Conservation (phyloP, 2,797 vertebrate genomes). For the Percopsis omiscomaycus region DNA sequence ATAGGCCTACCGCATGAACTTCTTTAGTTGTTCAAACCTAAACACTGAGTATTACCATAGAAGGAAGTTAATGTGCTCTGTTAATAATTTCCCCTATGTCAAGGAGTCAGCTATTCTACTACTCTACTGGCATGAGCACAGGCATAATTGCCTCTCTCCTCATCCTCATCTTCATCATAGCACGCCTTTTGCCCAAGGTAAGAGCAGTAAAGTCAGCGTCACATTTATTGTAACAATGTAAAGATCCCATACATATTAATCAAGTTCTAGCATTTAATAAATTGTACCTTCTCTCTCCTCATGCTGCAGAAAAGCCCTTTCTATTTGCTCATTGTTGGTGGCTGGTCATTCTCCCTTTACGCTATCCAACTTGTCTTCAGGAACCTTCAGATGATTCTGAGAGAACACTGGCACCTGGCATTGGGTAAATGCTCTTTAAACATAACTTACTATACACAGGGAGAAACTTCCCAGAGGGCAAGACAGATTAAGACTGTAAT, state of each 20-base stretch:
- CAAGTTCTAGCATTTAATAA: not conserved
- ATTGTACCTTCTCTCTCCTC: constrained; percentile 28
- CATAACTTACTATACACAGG: not conserved
- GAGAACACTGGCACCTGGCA: constrained; percentile 86
- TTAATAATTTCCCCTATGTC: not conserved
- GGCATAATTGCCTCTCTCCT: constrained; percentile 90
- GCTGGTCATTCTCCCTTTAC: constrained; percentile 95
- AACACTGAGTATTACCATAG: too few relatives aligned
- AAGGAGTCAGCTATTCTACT: constrained; percentile 94
- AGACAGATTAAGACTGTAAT: not conserved
- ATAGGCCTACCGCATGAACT: too few relatives aligned
- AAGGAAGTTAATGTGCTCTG: not conserved
- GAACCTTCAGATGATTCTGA: constrained; percentile 87
- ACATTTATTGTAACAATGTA: not conserved
- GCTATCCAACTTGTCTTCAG: constrained; percentile 90
- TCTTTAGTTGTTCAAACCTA: too few relatives aligned
- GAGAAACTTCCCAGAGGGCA: not conserved
- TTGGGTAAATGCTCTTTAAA: constrained; percentile 77
- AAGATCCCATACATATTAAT: not conserved
- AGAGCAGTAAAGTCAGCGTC: not conserved
- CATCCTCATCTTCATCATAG: constrained; percentile 86
- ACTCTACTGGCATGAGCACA: constrained; percentile 89
- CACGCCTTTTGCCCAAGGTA: constrained; percentile 90
- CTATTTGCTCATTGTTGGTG: constrained; percentile 87
- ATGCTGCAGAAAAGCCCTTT: constrained; percentile 88